Base-by-base conservation (phyloP, 2,113 vertebrate genomes). In the Cavia porcellus region DNA sequence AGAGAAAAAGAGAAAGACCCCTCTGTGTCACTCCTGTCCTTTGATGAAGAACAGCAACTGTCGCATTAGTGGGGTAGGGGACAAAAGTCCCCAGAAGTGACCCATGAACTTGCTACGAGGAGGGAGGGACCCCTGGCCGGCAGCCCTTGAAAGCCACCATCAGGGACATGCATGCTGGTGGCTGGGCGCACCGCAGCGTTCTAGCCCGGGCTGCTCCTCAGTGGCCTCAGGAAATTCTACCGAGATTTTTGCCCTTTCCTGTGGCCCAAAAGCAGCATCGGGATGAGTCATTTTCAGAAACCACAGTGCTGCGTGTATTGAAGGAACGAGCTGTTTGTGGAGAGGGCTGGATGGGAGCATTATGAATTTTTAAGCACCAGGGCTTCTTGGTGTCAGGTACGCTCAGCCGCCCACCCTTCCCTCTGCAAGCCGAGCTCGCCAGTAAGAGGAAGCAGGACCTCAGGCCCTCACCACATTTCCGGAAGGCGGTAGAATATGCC, bases 61-160 rank as follows among this genome's bases (percentile, higher is more conserved):
- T 50, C 42, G 2, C 25, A 3, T 8, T 5, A 13, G 11, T 24
- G 50, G 17, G 14, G 3, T 0, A 15, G 74, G 47, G 32, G 0
- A 13, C 85, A 25, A 42, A 14, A 22, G 42, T 80, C 57, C 50
- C 68, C 13, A 28, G 22, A 70, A n/a, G 32, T 11, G 11, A 84
- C 42, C 28, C 45, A 47, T 50, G 45, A 35, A n/a, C 68, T 42
- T 1, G 5, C 52, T 55, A 50, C 7, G 5, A 55, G 32, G 38
- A 45, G 35, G 5, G 28, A 38, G 47, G 61, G 30, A 22, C 30
- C 5, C 1, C 0, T 15, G 59, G 38, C 35, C 1, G 9, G 52
- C 59, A 47, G 11, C 24, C 13, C 0, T 1, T 28, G 25, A 0
- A 0, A 10, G 55, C 32, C 15, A 4, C 1, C 62, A 0, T 1